Conservation (phyloP, 53 echinoderm and acorn worm genomes). For the Holothuria leucospilota region DNA sequence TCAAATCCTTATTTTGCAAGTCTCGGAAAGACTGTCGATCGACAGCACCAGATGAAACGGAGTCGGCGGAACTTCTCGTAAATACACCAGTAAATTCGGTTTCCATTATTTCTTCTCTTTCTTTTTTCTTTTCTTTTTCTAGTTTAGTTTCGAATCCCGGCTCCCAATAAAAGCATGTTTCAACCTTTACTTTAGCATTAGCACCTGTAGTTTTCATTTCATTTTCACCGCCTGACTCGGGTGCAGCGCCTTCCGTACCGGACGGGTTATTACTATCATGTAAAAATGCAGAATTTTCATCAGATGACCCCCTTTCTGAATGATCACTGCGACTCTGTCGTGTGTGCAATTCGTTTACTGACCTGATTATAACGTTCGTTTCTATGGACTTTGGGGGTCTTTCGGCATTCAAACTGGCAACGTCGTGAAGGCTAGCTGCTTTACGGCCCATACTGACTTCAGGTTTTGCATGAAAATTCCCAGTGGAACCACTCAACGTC, state of each 20-base stretch:
- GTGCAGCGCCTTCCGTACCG: background rate
- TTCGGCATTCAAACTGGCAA: background rate
- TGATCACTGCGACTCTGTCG: background rate
- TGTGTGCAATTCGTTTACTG: too few species aligned
- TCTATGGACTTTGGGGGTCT: too few species aligned
- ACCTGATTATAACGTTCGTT: too few species aligned
- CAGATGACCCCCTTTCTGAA: conserved; percentile 31
- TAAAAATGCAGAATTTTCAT: conserved; percentile 42
- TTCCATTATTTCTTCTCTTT: conserved; percentile 52
- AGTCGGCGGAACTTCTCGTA: background rate
- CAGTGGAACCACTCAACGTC: too few species aligned
- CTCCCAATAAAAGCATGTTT: conserved; percentile 75
- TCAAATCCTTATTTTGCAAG: conserved; percentile 28
- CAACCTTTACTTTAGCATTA: conserved; percentile 18
- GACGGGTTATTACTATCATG: background rate
- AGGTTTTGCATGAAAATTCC: too few species aligned
- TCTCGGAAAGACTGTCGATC: conserved; percentile 5
- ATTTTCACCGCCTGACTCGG: conserved; percentile 9
- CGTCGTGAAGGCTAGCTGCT: conserved; percentile 19
- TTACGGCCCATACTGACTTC: background rate
- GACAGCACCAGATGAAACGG: background rate
- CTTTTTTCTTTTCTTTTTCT: conserved; percentile 55
- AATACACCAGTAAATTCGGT: conserved; percentile 5
- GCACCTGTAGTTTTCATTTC: background rate
- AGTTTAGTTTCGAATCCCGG: conserved; percentile 48